A percentile compares a stretch with the other conserved stretches of the same genome.
Conservation (phyloP, 2,888 invertebrate species). For the Linnaemya vulpina region DNA sequence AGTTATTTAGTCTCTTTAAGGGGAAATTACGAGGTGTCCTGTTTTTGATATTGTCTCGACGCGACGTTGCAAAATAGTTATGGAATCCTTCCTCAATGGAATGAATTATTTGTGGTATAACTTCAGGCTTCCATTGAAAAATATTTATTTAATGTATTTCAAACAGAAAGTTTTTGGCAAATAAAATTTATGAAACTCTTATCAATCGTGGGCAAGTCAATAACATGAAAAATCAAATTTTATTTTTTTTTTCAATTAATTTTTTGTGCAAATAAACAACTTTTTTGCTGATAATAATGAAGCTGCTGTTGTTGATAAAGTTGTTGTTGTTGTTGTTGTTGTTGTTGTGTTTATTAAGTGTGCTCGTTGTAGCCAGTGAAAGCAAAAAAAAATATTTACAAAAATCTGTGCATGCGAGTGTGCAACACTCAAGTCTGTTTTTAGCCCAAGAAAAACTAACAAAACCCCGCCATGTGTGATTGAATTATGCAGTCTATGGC, state of each 20-base stretch:
- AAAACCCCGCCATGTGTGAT: constrained; percentile 64
- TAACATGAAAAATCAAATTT: constrained; percentile 53
- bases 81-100: too few species aligned
- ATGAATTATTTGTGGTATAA: constrained; percentile 24
- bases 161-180: background rate
- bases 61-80: too few species aligned
- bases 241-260: constrained; percentile 13
- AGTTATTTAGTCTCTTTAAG: too few species aligned
- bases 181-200: constrained; percentile 1
- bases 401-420: too few species aligned
- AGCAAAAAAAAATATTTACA: background rate
- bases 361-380: constrained; percentile 20
- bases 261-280: constrained; percentile 36
- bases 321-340: constrained; percentile 44
- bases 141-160: constrained; percentile 19
- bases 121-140: constrained; percentile 45
- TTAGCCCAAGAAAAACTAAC: constrained; percentile 43
- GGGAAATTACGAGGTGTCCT: too few species aligned
- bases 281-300: constrained; percentile 50
- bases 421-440: too few species aligned
- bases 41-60: too few species aligned
- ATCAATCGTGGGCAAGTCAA: constrained; percentile 56
- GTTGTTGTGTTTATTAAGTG: constrained; percentile 66
- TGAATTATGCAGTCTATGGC: constrained; percentile 62
- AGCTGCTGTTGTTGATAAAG: constrained; percentile 30